phyloP scores from a whole-genome alignment of 1,140 invertebrate species.

The Mylabris phalerata region DNA sequence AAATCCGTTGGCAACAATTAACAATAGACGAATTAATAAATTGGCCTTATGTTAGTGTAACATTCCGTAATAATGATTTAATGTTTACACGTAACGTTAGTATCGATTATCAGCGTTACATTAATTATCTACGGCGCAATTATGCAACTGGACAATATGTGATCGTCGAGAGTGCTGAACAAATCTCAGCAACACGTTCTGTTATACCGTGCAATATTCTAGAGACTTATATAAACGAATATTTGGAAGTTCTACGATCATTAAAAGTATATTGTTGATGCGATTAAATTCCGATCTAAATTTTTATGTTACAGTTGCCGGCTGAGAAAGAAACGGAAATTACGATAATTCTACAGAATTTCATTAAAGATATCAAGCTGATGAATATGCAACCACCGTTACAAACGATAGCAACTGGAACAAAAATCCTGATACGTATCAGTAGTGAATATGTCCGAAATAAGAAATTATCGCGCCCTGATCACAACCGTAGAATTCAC shows the following conservation, averaged over 20 bases:
- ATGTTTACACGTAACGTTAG: conserved; percentile 2
- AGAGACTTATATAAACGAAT: conserved; percentile 5
- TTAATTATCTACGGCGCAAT: conserved; percentile 3
- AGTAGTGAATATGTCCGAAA: conserved; percentile 5
- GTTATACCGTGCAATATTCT: background rate
- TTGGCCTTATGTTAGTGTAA: conserved; percentile 9
- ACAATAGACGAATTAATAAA: conserved; percentile 1
- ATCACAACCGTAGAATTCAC: background rate
- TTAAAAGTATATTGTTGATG: background rate
- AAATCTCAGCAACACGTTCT: background rate
- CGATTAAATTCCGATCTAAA: no score
- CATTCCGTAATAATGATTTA: background rate
- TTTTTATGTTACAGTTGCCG: no score
- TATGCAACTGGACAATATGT: background rate
- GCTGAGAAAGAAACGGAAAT: background rate
- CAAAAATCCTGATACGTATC: background rate
- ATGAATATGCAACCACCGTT: background rate
- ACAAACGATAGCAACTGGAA: background rate
- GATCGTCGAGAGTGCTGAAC: no score
- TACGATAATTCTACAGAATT: background rate
- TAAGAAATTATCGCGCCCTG: conserved; percentile 7
- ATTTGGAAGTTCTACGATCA: background rate
- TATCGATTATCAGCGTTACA: conserved; percentile 2
- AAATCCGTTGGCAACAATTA: background rate
- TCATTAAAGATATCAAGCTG: conserved; percentile 9